phyloP scores from a whole-genome alignment of 2,888 invertebrate genomes.

The Scaeva pyrastri region DNA sequence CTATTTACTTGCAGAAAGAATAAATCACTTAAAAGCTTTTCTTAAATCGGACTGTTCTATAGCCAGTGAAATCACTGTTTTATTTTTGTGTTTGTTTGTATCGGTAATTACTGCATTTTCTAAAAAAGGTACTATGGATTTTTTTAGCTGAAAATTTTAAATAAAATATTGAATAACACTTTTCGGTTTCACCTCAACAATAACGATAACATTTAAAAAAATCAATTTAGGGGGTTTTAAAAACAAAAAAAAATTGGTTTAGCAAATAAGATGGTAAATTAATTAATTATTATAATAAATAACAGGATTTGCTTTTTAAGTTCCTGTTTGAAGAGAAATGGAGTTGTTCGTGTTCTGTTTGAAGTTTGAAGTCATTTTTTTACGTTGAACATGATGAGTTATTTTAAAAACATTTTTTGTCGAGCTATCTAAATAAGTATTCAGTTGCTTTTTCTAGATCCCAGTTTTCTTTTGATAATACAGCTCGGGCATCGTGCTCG shows the following conservation, averaged over 20 bases:
- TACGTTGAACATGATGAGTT: constrained; percentile 55
- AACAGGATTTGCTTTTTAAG: constrained; percentile 60
- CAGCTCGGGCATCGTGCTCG: constrained; percentile 94
- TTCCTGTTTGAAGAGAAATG: constrained; percentile 50
- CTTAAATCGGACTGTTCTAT: constrained; percentile 34
- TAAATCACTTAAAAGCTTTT: constrained; percentile 31
- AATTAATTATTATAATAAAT: constrained; percentile 57
- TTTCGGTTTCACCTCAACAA: constrained; percentile 50
- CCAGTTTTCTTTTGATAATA: constrained; percentile 96
- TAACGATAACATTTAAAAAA: constrained; percentile 59
- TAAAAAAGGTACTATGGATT: constrained; percentile 31
- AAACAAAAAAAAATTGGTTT: constrained; percentile 46
- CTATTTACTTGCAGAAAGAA: constrained; percentile 57
- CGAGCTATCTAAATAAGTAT: constrained; percentile 91
- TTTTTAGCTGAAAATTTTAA: constrained; percentile 45
- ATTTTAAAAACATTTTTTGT: constrained; percentile 29
- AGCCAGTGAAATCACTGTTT: constrained; percentile 16
- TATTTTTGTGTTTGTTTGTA: constrained; percentile 3
- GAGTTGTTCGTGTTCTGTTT: constrained; percentile 46
- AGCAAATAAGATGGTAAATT: constrained; percentile 52
- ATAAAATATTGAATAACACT: constrained; percentile 44
- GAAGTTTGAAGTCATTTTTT: constrained; percentile 39
- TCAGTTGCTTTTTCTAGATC: constrained; percentile 96
- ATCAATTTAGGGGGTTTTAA: constrained; percentile 47
- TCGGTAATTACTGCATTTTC: constrained; percentile 34